Evolutionary conservation across 23 tunicate genomes (phyloP).

Genomic region (Ascidia mentula): DNA sequence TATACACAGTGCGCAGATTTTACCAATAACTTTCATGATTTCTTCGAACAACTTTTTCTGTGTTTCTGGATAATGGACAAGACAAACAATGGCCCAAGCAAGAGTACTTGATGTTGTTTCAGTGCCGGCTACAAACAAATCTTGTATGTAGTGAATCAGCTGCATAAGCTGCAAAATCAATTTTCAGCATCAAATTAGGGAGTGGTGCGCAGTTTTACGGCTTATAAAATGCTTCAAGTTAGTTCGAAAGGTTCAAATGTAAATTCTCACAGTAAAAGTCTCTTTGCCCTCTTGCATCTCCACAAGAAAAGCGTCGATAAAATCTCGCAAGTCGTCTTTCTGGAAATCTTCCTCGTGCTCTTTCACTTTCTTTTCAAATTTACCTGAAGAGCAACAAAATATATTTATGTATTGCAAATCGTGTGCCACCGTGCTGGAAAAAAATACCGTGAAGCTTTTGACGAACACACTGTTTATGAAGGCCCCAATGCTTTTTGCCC

Average conservation of each 20-base stretch:
- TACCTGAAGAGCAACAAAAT: not conserved
- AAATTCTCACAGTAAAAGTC: not conserved
- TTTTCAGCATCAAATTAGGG: not conserved
- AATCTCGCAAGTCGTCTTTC: constrained; percentile 2
- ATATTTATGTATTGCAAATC: too few relatives aligned
- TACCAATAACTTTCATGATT: constrained; percentile 35
- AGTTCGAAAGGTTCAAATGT: not conserved
- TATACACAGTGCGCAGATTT: not conserved
- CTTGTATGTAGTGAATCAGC: constrained; percentile 19
- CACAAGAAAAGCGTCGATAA: constrained; percentile 23
- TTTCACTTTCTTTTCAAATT: constrained; percentile 13
- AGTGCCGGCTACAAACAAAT: constrained; percentile 43
- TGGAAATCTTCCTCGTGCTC: constrained; percentile 16
- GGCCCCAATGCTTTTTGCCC: too few relatives aligned
- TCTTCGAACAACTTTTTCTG: constrained; percentile 39
- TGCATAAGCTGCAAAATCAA: too few relatives aligned
- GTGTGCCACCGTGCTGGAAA: too few relatives aligned
- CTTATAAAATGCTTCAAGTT: not conserved
- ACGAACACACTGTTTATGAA: too few relatives aligned
- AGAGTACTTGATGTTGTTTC: constrained; percentile 49
- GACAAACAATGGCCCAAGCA: constrained; percentile 22
- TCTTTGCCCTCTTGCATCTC: not conserved
- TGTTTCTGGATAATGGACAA: constrained; percentile 17
- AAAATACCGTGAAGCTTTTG: too few relatives aligned
- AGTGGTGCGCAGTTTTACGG: too few relatives aligned